phyloP scores from a whole-genome alignment of 1,140 invertebrate genomes.

The Listronotus bonariensis region DNA sequence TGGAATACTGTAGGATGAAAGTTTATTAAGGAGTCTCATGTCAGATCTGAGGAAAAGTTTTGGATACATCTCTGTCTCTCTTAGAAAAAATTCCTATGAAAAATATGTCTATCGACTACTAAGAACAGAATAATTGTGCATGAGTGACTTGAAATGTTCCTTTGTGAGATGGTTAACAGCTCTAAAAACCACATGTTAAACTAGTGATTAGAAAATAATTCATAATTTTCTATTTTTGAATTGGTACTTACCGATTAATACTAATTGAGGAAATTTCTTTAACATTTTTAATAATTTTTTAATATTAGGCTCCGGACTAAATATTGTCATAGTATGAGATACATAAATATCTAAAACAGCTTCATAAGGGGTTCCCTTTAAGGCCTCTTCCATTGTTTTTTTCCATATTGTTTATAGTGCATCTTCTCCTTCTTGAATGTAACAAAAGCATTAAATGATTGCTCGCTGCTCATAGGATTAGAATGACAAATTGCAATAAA shows the following conservation, averaged over 20 bases:
- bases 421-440: slow-evolving; percentile 67
- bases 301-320: slow-evolving; percentile 65
- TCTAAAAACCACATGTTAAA: too few relatives aligned
- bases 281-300: slow-evolving; percentile 63
- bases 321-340: slow-evolving; percentile 64
- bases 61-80: too few relatives aligned
- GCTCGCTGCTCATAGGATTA: slow-evolving; percentile 67
- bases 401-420: slow-evolving; percentile 66
- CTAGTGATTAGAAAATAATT: too few relatives aligned
- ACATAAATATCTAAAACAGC: slow-evolving; percentile 62
- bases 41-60: too few relatives aligned
- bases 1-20: too few relatives aligned
- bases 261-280: slow-evolving; percentile 66
- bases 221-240: too few relatives aligned
- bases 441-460: slow-evolving; percentile 65
- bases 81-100: too few relatives aligned
- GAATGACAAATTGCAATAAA: slow-evolving; percentile 71
- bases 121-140: too few relatives aligned
- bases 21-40: too few relatives aligned
- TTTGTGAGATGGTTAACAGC: too few relatives aligned
- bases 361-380: slow-evolving; percentile 66
- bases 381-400: slow-evolving; percentile 64
- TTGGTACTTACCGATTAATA: slow-evolving; percentile 63
- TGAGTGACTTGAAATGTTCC: too few relatives aligned
- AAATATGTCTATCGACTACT: too few relatives aligned